Conservation (phyloP, 2,113 vertebrate species). For the Sinocyclocheilus anophthalmus region DNA sequence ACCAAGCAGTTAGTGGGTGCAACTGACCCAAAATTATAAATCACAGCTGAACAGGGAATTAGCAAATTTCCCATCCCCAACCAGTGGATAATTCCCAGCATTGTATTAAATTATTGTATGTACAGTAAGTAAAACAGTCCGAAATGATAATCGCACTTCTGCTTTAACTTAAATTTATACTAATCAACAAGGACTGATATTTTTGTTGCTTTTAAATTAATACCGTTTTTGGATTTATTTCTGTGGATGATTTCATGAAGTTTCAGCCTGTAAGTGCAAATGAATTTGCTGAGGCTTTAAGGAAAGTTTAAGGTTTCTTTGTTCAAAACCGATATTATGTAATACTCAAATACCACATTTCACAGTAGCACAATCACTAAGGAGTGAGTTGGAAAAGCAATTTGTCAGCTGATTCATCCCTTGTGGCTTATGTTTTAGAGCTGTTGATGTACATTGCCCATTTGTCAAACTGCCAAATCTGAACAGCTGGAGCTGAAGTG, state of each 20-base stretch:
- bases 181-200: background rate
- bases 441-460: background rate
- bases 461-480: background rate
- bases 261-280: no score
- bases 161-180: background rate
- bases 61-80: no score
- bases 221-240: background rate
- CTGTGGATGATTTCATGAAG: background rate
- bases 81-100: no score
- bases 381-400: background rate
- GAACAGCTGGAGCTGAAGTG: constrained; percentile 29
- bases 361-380: background rate
- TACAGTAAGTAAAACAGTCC: no score
- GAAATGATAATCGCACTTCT: no score
- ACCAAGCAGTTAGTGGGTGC: no score
- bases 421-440: constrained; percentile 20
- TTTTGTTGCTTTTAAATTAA: background rate
- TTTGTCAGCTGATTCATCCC: background rate
- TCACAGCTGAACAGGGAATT: no score
- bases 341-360: background rate
- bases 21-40: no score
- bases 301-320: no score
- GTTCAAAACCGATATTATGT: no score
- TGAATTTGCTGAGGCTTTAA: no score
- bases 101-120: no score